phyloP scores from a whole-genome alignment of 2,113 vertebrate species.

The Pycnonotus jocosus region DNA sequence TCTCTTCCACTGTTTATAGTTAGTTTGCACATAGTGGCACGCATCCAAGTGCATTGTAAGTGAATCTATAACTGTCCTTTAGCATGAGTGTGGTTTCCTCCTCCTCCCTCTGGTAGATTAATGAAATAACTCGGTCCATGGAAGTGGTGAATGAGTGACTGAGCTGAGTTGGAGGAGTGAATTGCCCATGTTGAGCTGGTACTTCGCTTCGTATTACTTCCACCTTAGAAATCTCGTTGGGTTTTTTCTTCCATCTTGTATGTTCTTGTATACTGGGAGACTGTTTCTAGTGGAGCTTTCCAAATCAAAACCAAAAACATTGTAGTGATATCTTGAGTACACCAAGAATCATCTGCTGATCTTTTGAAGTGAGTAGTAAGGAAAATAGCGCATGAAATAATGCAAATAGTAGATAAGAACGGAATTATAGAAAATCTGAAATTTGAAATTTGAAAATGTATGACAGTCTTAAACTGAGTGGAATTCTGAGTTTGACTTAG shows the following conservation, averaged over 20 bases:
- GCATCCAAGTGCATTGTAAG: neutral
- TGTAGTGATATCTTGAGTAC: neutral
- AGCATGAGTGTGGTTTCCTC: neutral
- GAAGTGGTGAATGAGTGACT: neutral
- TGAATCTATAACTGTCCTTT: neutral
- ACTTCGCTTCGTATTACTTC: neutral
- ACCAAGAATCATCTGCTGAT: neutral
- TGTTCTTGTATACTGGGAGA: neutral
- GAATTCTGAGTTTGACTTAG: neutral
- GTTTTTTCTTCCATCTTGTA: neutral
- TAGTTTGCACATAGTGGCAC: neutral
- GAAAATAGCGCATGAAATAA: neutral
- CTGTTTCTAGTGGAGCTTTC: neutral
- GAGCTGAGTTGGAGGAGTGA: neutral
- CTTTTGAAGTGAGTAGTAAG: neutral
- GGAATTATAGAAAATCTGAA: neutral
- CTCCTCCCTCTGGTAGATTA: neutral
- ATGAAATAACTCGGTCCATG: neutral
- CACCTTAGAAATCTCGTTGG: neutral
- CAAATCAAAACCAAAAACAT: neutral
- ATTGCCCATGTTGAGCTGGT: neutral
- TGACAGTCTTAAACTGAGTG: neutral
- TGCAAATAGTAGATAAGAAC: neutral
- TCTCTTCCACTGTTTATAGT: neutral
- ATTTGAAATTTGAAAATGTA: neutral